A percentile compares a stretch with the other conserved stretches of the same genome.
phyloP scores from a whole-genome alignment of 1,140 invertebrate species.

The Drosophila parvula region DNA sequence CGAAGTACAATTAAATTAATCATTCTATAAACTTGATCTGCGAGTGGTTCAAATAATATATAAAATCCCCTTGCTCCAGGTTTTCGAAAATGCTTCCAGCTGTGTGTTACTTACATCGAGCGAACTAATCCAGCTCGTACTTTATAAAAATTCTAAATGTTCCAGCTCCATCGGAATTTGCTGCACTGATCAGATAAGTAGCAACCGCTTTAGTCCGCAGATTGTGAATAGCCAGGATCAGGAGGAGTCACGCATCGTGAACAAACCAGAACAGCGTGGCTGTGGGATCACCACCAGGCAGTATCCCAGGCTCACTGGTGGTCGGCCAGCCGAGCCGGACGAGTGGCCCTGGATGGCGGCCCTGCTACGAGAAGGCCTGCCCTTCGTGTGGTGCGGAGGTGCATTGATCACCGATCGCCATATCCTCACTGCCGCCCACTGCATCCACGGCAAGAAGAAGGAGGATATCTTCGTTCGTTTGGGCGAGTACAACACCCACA shows the following conservation, averaged over 20 bases:
- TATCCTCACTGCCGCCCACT: constrained; percentile 92
- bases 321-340: constrained; percentile 87
- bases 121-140: not conserved
- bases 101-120: too few species aligned
- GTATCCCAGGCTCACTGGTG: constrained; percentile 86
- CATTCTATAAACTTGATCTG: too few species aligned
- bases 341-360: constrained; percentile 94
- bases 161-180: constrained; percentile 80
- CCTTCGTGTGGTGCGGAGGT: constrained; percentile 90
- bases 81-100: too few species aligned
- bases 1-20: too few species aligned
- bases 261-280: constrained; percentile 84
- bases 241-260: constrained; percentile 57
- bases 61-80: not conserved
- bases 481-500: constrained; percentile 91
- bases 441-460: constrained; percentile 86
- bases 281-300: constrained; percentile 88
- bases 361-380: constrained; percentile 85
- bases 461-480: constrained; percentile 89
- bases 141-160: not conserved
- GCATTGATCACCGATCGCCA: constrained; percentile 91
- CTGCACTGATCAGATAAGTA: constrained; percentile 69
- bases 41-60: too few species aligned
- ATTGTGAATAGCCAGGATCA: constrained; percentile 32
- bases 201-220: constrained; percentile 66